These are phyloP conservation scores for Hucho hucho DNA, from an alignment of 2,113 vertebrate species.

Conservation along the genomic window DNA sequence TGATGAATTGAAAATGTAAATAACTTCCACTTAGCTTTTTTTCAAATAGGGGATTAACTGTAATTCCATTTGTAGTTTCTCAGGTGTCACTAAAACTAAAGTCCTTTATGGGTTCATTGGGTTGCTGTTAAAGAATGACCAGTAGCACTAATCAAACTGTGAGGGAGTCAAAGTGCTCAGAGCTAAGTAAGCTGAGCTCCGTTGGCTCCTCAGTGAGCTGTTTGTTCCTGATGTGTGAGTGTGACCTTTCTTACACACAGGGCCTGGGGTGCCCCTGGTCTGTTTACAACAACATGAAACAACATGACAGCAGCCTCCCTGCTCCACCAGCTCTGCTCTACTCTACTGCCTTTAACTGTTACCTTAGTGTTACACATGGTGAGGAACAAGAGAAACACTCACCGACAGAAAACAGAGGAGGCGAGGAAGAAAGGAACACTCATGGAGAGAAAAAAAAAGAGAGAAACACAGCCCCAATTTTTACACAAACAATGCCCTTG, in stretches of 20 bases:
- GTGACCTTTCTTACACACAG: background rate
- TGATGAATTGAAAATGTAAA: background rate
- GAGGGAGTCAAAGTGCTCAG: background rate
- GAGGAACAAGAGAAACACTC: no score
- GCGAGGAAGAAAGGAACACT: no score
- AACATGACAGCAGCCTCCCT: background rate
- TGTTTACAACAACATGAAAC: background rate
- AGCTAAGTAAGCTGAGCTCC: background rate
- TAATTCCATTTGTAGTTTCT: background rate
- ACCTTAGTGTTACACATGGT: no score
- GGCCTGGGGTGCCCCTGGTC: background rate
- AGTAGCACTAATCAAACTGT: background rate
- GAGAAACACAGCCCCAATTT: background rate
- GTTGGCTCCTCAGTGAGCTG: background rate
- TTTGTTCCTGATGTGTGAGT: background rate
- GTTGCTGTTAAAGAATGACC: background rate
- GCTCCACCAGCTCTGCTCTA: background rate
- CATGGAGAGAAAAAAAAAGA: background rate
- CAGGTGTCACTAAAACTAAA: background rate
- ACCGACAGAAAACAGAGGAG: no score
- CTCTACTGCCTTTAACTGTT: background rate
- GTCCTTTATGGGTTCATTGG: background rate
- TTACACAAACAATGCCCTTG: constrained; percentile 6
- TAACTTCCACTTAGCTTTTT: background rate
- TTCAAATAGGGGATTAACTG: background rate